Conservation (phyloP, 2,797 vertebrate species). For the Pseudomugil gertrudae region DNA sequence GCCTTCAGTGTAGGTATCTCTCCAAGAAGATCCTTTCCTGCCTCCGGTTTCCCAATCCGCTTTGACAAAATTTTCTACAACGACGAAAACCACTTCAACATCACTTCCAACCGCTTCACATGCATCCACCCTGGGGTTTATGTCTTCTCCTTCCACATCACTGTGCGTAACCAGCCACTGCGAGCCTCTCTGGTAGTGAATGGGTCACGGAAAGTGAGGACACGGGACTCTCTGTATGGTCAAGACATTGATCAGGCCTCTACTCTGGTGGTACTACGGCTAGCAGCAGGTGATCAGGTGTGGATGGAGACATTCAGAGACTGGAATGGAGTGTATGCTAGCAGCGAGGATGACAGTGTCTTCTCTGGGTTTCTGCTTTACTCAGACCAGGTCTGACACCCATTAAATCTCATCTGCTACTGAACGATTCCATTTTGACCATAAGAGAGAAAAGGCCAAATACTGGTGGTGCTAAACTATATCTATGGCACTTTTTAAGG, state of each 20-base stretch:
- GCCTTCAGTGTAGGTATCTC: slow-evolving; percentile 93
- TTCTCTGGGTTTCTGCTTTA: slow-evolving; percentile 96
- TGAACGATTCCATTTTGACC: slow-evolving; percentile 29
- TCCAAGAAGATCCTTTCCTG: slow-evolving; percentile 90
- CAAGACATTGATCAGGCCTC: slow-evolving; percentile 97
- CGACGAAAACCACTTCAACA: slow-evolving; percentile 88
- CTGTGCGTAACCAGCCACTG: slow-evolving; percentile 90
- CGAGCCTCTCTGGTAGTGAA: slow-evolving; percentile 89
- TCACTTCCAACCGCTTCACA: slow-evolving; percentile 88
- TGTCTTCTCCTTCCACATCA: slow-evolving; percentile 93
- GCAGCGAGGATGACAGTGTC: slow-evolving; percentile 94
- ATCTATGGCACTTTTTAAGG: slow-evolving; percentile 16
- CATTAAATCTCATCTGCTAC: slow-evolving; percentile 10
- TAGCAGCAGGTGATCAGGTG: slow-evolving; percentile 89
- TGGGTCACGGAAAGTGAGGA: slow-evolving; percentile 85
- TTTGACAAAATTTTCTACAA: slow-evolving; percentile 95
- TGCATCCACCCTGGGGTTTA: slow-evolving; percentile 90
- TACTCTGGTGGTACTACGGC: slow-evolving; percentile 86
- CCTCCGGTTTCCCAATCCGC: slow-evolving; percentile 87
- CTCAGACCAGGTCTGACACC: slow-evolving; percentile 70
- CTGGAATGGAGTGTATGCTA: slow-evolving; percentile 93
- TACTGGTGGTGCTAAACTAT: slow-evolving; percentile 39
- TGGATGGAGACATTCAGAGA: slow-evolving; percentile 95
- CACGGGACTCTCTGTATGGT: slow-evolving; percentile 90
- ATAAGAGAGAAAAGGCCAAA: slow-evolving; percentile 25